Evolutionary conservation across 2,113 vertebrate species (phyloP).

Genomic region (Uria aalge): DNA sequence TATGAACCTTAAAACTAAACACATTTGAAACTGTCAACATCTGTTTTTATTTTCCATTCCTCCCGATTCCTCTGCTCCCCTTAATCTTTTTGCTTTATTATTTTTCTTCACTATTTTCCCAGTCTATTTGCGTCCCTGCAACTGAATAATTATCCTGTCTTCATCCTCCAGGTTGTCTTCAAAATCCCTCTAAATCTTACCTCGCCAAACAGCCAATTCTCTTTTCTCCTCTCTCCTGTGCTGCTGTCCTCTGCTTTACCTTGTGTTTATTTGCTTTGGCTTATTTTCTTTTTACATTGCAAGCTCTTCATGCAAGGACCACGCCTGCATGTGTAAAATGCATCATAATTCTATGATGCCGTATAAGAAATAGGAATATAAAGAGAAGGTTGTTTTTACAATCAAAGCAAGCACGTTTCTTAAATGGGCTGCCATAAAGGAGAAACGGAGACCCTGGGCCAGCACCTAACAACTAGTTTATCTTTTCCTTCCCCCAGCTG

Average conservation of each 20-base stretch:
- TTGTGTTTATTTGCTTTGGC: slow-evolving; percentile 1
- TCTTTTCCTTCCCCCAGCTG: background rate
- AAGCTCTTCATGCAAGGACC: background rate
- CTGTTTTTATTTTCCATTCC: background rate
- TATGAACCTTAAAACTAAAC: background rate
- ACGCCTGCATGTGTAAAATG: background rate
- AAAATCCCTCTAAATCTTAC: background rate
- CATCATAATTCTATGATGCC: background rate
- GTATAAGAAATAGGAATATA: background rate
- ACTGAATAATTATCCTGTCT: background rate
- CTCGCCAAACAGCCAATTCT: background rate
- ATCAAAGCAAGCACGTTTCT: background rate
- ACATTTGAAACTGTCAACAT: background rate
- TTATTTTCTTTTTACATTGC: background rate
- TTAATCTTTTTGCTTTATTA: background rate
- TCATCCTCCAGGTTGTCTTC: background rate
- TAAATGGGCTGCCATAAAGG: background rate
- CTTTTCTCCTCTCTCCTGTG: background rate
- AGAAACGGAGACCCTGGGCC: background rate
- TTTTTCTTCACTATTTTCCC: background rate
- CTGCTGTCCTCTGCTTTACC: background rate
- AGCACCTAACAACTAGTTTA: background rate
- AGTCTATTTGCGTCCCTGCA: background rate
- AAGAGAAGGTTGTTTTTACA: background rate
- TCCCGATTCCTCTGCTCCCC: background rate